Percentiles rank a stretch among this genome's conserved stretches.
Evolutionary conservation across 2,888 invertebrate species (phyloP).

Genomic region (Gerosis bhagava): DNA sequence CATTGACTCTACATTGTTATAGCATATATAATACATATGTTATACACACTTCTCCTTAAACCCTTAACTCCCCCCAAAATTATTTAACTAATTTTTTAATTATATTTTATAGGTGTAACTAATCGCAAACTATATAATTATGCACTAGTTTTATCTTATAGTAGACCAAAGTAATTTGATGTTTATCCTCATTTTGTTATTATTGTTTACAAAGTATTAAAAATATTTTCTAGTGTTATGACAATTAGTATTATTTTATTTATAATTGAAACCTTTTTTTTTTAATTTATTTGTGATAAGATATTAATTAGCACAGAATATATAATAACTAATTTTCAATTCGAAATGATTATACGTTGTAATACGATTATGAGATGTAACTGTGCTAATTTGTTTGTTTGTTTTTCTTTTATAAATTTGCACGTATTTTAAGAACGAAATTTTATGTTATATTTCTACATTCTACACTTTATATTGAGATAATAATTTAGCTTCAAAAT

Average conservation of each 20-base stretch:
- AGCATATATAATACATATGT: constrained; percentile 9
- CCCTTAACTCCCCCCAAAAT: too few relatives aligned
- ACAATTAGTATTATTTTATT: constrained; percentile 63
- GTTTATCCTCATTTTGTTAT: constrained; percentile 45
- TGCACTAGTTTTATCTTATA: too few relatives aligned
- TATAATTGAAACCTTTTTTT: constrained; percentile 42
- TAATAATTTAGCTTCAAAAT: constrained; percentile 70
- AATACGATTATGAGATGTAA: not conserved
- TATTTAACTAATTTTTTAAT: too few relatives aligned
- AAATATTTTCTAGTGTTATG: constrained; percentile 47
- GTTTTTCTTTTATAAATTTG: too few relatives aligned
- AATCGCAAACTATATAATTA: too few relatives aligned
- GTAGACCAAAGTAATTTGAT: constrained; percentile 71
- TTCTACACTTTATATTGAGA: constrained; percentile 57
- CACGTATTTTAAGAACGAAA: too few relatives aligned
- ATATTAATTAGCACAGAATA: constrained; percentile 33
- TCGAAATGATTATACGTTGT: constrained; percentile 3
- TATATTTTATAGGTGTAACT: too few relatives aligned
- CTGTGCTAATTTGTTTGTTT: constrained; percentile 18
- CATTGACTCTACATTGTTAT: constrained; percentile 23
- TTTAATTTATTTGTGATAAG: constrained; percentile 39
- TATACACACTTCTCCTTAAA: constrained; percentile 6
- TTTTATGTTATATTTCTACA: constrained; percentile 62
- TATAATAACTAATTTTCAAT: constrained; percentile 4
- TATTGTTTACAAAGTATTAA: constrained; percentile 23